Evolutionary conservation across 2,888 invertebrate species (phyloP), one percentile per base, ranked within the genome.

Genomic region (Gortyna flavago): DNA sequence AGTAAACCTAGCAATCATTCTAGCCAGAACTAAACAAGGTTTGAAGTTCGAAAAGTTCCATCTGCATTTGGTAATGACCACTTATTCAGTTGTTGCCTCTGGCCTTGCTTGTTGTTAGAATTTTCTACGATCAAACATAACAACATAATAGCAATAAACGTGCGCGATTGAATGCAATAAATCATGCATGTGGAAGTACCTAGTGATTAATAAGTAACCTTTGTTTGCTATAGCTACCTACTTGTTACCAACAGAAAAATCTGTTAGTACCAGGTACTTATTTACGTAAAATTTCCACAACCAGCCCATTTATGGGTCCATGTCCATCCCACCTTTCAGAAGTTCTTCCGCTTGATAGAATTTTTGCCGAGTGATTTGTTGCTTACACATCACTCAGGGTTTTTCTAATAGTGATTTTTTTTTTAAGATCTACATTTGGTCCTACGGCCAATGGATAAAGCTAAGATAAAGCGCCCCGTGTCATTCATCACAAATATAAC

Each of bases 101-200:
- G 83, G 65, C 84, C 84, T 84, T 82, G 70, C 75, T 67, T 62
- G 74, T 70, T 62, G 67, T 61, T 66, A 64, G 61, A 66, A 73
- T 82, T 85, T 85, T 66, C 85, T 78, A 85, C 75, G 65, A 81
- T 68, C 57, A n/a, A n/a, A n/a, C n/a, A 29, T 77, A 72, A 75
- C 62, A 75, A 72, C 81, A 32, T 77, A 83, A 77, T 81, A 75
- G 62, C 82, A 77, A 77, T 77, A 72, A 77, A 85, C 61, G 74
- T 68, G 65, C 68, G 21, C 54, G 54, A 72, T 81, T 74, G 32
- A 72, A 16, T 51, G 74, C 85, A 81, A 74, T 74, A 72, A 72
- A 77, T 73, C 73, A 69, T 74, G 65, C 71, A 51, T 72, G 69
- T 72, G 65, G 73, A 72, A 71, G 64, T 71, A 71, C 69, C 21